Evolutionary conservation across 2,113 vertebrate genomes (phyloP).

Genomic region (Harpagus bidentatus): DNA sequence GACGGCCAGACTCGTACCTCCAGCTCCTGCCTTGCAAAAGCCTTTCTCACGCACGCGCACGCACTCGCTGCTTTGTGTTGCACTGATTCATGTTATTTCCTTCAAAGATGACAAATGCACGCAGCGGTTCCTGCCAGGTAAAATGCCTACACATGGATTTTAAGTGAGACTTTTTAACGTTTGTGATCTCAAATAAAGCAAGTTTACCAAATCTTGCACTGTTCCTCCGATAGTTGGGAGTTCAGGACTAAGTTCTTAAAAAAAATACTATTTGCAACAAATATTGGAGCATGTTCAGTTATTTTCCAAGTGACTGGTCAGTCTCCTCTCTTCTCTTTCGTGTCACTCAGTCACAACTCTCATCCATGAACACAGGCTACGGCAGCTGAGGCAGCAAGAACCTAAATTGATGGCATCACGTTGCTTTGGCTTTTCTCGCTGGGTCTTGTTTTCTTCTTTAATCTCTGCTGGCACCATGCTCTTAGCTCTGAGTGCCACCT

Average conservation of each 20-base stretch:
- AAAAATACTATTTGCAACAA: not conserved
- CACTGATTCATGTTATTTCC: not conserved
- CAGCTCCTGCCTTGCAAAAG: not conserved
- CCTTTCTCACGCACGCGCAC: accelerated
- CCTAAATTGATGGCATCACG: not conserved
- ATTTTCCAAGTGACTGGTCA: constrained; percentile 9
- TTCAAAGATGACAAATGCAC: not conserved
- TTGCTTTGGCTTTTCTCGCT: not conserved
- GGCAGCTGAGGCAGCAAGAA: not conserved
- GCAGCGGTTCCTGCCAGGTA: not conserved
- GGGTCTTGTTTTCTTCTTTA: not conserved
- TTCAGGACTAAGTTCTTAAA: not conserved
- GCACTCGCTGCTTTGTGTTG: not conserved
- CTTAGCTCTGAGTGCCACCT: not conserved
- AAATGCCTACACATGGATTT: accelerated
- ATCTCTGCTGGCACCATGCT: not conserved
- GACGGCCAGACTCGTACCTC: not conserved
- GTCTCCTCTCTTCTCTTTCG: not conserved
- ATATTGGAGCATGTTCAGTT: not conserved
- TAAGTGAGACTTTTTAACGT: not conserved
- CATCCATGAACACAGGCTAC: not conserved
- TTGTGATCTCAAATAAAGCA: not conserved
- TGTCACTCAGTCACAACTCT: not conserved
- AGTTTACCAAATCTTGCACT: not conserved
- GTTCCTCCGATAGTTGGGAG: not conserved